These are phyloP conservation scores for Rhodeus uyekii DNA, from an alignment of 2,797 vertebrate genomes.

Conservation along the genomic window DNA sequence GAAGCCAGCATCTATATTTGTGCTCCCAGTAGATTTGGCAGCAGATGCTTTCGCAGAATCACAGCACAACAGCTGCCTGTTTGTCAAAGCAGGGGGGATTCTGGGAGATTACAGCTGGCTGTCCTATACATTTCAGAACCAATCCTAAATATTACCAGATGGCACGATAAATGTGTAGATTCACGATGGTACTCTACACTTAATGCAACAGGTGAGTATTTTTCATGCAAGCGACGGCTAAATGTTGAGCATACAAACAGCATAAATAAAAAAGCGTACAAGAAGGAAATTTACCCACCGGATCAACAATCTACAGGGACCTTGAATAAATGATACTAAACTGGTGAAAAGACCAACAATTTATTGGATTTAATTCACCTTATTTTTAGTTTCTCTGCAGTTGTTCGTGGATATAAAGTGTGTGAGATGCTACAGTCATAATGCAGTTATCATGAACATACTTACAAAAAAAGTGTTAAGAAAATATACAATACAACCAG, in stretches of 20 bases:
- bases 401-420: background rate
- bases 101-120: background rate
- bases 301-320: background rate
- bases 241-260: background rate
- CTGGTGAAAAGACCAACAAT: background rate
- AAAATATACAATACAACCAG: background rate
- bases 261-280: background rate
- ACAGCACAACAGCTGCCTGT: conserved; percentile 48
- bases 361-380: background rate
- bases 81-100: conserved; percentile 17
- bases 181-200: background rate
- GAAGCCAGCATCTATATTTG: conserved; percentile 21
- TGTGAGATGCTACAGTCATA: background rate
- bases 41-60: conserved; percentile 52
- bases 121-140: background rate
- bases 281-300: background rate
- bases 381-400: background rate
- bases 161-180: background rate
- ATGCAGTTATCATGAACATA: background rate
- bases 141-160: conserved; percentile 26
- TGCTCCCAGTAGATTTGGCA: conserved; percentile 23
- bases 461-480: background rate
- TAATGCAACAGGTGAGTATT: background rate
- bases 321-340: background rate
- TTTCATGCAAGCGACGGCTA: background rate